Evolutionary conservation across 1,140 invertebrate genomes (phyloP).

Genomic region (Aphaenogaster ashmeadi): DNA sequence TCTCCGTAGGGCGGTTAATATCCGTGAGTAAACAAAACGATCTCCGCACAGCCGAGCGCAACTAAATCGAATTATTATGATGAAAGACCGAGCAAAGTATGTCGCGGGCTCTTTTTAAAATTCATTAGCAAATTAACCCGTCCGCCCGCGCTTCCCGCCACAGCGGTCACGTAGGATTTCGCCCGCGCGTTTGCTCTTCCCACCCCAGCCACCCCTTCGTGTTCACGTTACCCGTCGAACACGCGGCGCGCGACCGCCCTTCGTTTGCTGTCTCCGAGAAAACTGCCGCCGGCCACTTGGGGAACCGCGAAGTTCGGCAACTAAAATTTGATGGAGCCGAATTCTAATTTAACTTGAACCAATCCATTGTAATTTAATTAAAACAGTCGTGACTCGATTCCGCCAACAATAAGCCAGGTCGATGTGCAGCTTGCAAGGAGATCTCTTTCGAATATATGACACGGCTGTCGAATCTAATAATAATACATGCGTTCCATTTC

Average conservation of each 20-base stretch:
- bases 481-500: not conserved
- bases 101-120: slow-evolving; percentile 72
- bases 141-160: not conserved
- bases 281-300: not conserved
- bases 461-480: not conserved
- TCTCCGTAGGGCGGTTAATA: slow-evolving; percentile 48
- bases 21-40: slow-evolving; percentile 70
- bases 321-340: slow-evolving; percentile 68
- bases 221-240: slow-evolving; percentile 26
- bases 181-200: not conserved
- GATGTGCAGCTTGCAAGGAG: not conserved
- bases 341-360: slow-evolving; percentile 72
- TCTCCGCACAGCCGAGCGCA: slow-evolving; percentile 22
- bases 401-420: too few species aligned
- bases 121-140: slow-evolving; percentile 79
- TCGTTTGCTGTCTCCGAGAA: slow-evolving; percentile 20
- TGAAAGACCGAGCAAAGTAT: slow-evolving; percentile 60
- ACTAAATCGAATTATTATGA: slow-evolving; percentile 77
- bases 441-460: not conserved
- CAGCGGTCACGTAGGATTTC: not conserved
- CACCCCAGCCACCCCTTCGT: slow-evolving; percentile 17
- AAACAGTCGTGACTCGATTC: slow-evolving; percentile 1
- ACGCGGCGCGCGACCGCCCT: not conserved
- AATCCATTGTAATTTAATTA: slow-evolving; percentile 70
- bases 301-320: slow-evolving; percentile 51